phyloP scores from a whole-genome alignment of 2,888 invertebrate genomes.

The Tridacna crocea region DNA sequence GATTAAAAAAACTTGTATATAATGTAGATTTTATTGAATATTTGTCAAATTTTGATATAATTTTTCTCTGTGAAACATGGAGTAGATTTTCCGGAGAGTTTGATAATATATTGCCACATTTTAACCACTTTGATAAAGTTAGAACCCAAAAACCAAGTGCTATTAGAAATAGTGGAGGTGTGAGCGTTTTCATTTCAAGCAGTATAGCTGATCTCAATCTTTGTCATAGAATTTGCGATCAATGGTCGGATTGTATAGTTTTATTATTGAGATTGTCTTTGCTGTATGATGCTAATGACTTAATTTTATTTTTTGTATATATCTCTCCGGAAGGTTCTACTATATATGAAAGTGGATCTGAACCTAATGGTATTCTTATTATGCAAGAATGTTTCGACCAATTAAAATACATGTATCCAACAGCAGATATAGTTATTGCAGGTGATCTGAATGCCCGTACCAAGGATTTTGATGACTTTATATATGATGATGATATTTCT shows the following conservation, averaged over 20 bases:
- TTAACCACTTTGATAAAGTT: slow-evolving; percentile 24
- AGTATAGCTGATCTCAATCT: background rate
- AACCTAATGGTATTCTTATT: too few relatives aligned
- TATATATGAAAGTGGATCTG: too few relatives aligned
- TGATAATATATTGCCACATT: slow-evolving; percentile 14
- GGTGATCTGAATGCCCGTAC: too few relatives aligned
- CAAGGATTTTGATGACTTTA: too few relatives aligned
- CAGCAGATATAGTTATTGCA: too few relatives aligned
- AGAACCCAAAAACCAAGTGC: slow-evolving; percentile 1
- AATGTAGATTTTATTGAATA: slow-evolving; percentile 1
- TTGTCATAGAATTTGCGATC: too few relatives aligned
- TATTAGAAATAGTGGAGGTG: slow-evolving; percentile 22
- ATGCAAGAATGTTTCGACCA: too few relatives aligned
- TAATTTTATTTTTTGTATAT: too few relatives aligned
- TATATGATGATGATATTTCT: too few relatives aligned
- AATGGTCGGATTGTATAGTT: slow-evolving; percentile 10
- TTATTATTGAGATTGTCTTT: background rate
- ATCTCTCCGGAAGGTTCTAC: too few relatives aligned
- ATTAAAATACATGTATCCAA: too few relatives aligned
- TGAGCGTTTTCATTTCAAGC: slow-evolving; percentile 18
- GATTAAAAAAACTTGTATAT: slow-evolving; percentile 2
- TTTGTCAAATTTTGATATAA: slow-evolving; percentile 27
- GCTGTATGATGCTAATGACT: too few relatives aligned
- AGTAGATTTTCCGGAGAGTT: slow-evolving; percentile 28
- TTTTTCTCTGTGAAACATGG: slow-evolving; percentile 29